Evolutionary conservation across 2,888 invertebrate species (phyloP), one percentile per base, ranked within the genome.

Genomic region (Drosophila phalerata): DNA sequence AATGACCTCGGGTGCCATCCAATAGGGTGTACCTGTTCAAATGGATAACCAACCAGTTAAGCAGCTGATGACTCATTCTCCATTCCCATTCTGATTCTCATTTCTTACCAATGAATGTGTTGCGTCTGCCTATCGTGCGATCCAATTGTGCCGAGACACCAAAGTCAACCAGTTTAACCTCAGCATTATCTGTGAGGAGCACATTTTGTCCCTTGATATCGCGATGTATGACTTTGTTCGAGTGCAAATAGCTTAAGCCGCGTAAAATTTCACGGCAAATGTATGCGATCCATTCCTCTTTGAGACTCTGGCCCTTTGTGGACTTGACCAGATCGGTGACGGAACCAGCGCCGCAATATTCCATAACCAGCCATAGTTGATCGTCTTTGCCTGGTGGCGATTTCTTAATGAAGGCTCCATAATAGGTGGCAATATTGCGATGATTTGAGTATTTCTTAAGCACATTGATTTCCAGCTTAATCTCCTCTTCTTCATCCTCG

Each of bases 201-300:
- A 99, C 99, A 94, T 99, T 99, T 93, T 99, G 99, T 75, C 98
- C 98, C 93, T 99, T 99, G 92, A 99, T 99, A 93, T 99, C 99
- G 92, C 99, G 95, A 94, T 99, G 99, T 91, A 99, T 99, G 81
- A 99, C 99, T 95, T 99, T 99, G 93, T 98, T 99, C 91, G 97
- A 96, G 94, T 99, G 99, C 92, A 99, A 95, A 94, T 99, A 99
- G 92, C 97, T 97, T 72, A 99, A 95, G 83, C 99, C 99, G 91
- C 99, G 95, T 76, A 98, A 94, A 82, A 97, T 97, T 95, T 99
- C 97, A 92, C 99, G 95, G 92, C 98, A 99, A 87, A 99, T 98
- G 93, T 99, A 99, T 64, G 99, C 99, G 92, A 99, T 99, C 99
- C 99, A 99, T 94, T 99, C 99, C 93, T 99, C 99, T 93, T 99